Conservation (phyloP, 2,797 vertebrate genomes). For the Loris lydekkerianus region DNA sequence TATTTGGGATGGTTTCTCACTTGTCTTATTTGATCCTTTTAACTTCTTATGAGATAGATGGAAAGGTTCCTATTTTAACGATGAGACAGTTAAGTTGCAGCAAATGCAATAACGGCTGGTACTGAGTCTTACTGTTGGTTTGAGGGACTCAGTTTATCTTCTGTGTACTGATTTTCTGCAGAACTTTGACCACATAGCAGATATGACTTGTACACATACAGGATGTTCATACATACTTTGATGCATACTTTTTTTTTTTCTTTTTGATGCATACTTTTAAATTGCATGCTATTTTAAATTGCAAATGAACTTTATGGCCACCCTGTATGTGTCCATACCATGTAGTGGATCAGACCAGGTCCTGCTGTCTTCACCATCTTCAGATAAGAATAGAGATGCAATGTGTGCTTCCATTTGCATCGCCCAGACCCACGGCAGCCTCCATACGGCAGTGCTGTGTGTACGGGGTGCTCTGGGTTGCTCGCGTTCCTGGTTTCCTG, state of each 20-base stretch:
- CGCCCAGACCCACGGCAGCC: not conserved
- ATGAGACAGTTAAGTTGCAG: not conserved
- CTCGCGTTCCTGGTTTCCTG: not conserved
- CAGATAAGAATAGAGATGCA: not conserved
- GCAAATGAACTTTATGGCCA: too few relatives aligned
- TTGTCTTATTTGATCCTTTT: not conserved
- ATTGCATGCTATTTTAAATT: too few relatives aligned
- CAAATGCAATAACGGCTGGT: not conserved
- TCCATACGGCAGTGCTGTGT: not conserved
- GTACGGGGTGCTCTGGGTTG: not conserved
- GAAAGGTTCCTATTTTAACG: conserved; percentile 11
- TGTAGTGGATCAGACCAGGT: not conserved
- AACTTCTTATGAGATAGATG: not conserved
- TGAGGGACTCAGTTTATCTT: not conserved
- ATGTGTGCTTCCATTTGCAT: not conserved
- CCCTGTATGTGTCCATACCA: not conserved
- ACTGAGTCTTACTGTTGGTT: not conserved
- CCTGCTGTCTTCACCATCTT: not conserved
- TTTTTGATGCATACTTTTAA: too few relatives aligned
- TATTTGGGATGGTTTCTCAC: not conserved
- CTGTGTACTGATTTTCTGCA: not conserved
- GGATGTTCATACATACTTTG: too few relatives aligned
- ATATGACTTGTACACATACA: not conserved
- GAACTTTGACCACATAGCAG: not conserved
- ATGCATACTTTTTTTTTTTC: too few relatives aligned